Percentiles rank a stretch among this genome's conserved stretches.
phyloP scores from a whole-genome alignment of 2,888 invertebrate species.

The Plagodis pulveraria region DNA sequence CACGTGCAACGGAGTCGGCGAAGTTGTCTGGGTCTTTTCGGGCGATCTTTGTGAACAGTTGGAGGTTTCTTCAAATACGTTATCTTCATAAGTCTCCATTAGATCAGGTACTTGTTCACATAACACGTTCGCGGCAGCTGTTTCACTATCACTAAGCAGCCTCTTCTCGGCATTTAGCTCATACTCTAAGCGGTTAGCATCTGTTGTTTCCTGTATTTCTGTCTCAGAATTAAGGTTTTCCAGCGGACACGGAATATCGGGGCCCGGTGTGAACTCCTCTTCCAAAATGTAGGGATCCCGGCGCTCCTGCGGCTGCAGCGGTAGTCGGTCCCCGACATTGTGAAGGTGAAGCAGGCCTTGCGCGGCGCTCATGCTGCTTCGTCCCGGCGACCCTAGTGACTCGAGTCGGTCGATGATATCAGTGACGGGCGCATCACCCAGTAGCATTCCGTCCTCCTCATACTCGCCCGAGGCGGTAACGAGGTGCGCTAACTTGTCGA shows the following conservation, averaged over 20 bases:
- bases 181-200: slow-evolving; percentile 61
- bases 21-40: slow-evolving; percentile 55
- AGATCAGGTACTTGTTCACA: slow-evolving; percentile 69
- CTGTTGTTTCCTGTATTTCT: slow-evolving; percentile 33
- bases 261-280: slow-evolving; percentile 57
- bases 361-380: slow-evolving; percentile 74
- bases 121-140: slow-evolving; percentile 50
- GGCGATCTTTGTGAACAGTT: slow-evolving; percentile 46
- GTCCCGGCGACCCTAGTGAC: slow-evolving; percentile 81
- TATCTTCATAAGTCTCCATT: slow-evolving; percentile 53
- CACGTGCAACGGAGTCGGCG: slow-evolving; percentile 41
- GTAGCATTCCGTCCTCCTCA: slow-evolving; percentile 74
- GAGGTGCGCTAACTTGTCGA: slow-evolving; percentile 73
- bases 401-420: slow-evolving; percentile 87
- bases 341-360: slow-evolving; percentile 75
- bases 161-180: slow-evolving; percentile 62
- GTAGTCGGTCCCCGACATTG: slow-evolving; percentile 66
- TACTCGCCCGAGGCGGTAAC: slow-evolving; percentile 74
- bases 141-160: slow-evolving; percentile 55
- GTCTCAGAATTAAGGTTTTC: slow-evolving; percentile 42
- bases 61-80: slow-evolving; percentile 50
- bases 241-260: slow-evolving; percentile 55
- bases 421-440: slow-evolving; percentile 76
- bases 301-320: slow-evolving; percentile 9
- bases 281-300: slow-evolving; percentile 68